phyloP scores from a whole-genome alignment of 2,888 invertebrate species.

The Parascotia fuliginaria region DNA sequence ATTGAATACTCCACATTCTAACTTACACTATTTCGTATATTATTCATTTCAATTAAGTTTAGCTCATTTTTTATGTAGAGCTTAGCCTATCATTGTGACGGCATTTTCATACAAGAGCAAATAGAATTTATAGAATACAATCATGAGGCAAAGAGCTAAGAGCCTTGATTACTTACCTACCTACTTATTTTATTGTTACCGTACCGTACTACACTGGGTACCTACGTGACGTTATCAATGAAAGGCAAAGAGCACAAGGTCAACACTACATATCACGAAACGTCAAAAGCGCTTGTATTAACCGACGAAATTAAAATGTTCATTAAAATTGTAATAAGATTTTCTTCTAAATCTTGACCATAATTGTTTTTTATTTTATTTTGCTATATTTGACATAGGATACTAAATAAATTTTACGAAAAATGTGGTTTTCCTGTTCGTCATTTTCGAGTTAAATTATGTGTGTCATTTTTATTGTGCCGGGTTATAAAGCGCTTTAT shows the following conservation, averaged over 20 bases:
- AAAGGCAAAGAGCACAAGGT: slow-evolving; percentile 36
- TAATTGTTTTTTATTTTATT: background rate
- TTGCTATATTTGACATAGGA: background rate
- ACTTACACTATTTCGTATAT: no score
- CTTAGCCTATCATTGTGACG: slow-evolving; percentile 24
- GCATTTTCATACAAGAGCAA: slow-evolving; percentile 18
- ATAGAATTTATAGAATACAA: slow-evolving; percentile 5
- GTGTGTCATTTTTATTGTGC: slow-evolving; percentile 47
- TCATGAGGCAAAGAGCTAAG: slow-evolving; percentile 26
- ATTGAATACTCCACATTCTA: no score
- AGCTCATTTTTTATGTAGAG: no score
- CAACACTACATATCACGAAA: slow-evolving; percentile 17
- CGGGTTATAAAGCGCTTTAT: slow-evolving; percentile 80
- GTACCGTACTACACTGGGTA: slow-evolving; percentile 5
- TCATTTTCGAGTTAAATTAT: no score
- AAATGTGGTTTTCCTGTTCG: no score
- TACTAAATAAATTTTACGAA: no score
- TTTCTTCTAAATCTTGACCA: background rate
- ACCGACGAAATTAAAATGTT: slow-evolving; percentile 37
- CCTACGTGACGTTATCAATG: slow-evolving; percentile 36
- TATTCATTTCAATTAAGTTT: no score
- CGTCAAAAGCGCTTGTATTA: slow-evolving; percentile 51
- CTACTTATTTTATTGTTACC: slow-evolving; percentile 12
- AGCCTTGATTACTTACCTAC: slow-evolving; percentile 6
- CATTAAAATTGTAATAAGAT: background rate